These are phyloP conservation scores for Camelus bactrianus DNA, from an alignment of 2,113 vertebrate species.

Conservation along the genomic window DNA sequence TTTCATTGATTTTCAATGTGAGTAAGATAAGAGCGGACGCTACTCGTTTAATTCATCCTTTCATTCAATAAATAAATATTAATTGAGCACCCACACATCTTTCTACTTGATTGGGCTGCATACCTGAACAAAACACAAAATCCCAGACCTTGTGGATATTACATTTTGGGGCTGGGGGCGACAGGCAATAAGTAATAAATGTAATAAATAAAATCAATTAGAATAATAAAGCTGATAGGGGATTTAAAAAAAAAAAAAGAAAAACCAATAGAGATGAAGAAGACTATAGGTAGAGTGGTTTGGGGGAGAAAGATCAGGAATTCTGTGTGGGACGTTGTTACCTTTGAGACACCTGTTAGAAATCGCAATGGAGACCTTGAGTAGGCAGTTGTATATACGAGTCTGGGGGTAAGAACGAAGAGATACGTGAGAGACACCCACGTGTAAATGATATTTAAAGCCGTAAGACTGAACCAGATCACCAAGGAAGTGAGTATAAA, in stretches of 20 bases:
- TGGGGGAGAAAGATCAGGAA: neutral
- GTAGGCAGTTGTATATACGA: neutral
- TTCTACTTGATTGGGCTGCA: neutral
- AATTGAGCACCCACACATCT: neutral
- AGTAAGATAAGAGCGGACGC: neutral
- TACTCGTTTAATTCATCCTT: constrained; percentile 4
- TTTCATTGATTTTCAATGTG: constrained; percentile 40
- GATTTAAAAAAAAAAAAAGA: neutral
- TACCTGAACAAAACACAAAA: constrained; percentile 33
- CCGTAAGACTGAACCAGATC: neutral
- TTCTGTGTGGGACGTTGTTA: neutral
- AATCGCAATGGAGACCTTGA: neutral
- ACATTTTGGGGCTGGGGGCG: neutral
- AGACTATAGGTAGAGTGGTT: neutral
- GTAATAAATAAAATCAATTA: constrained; percentile 24
- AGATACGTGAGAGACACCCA: neutral
- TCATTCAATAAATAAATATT: constrained; percentile 15
- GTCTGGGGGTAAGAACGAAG: neutral
- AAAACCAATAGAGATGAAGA: neutral
- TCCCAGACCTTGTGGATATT: neutral
- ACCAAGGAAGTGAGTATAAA: neutral
- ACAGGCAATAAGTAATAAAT: constrained; percentile 14
- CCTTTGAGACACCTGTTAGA: neutral
- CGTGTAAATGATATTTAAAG: constrained; percentile 16
- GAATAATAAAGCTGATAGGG: neutral